A percentile compares a stretch with the other conserved stretches of the same genome.
phyloP scores from a whole-genome alignment of 2,888 invertebrate genomes.

The Acleris literana region DNA sequence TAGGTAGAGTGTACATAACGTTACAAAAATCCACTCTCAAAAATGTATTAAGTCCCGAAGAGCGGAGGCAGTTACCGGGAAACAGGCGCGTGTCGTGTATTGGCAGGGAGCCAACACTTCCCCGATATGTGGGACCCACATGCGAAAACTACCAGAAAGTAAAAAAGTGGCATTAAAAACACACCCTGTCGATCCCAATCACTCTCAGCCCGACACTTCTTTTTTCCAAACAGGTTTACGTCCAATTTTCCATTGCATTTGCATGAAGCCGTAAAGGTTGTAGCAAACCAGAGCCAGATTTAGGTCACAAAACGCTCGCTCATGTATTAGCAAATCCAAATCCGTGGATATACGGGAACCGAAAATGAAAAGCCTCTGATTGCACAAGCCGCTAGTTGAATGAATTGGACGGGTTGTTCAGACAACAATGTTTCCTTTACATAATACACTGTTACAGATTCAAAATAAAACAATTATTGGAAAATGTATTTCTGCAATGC shows the following conservation, averaged over 20 bases:
- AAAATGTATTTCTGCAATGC: too few species aligned
- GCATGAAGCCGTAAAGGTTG: slow-evolving; percentile 6
- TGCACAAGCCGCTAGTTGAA: slow-evolving; percentile 23
- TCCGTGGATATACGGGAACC: slow-evolving; percentile 11
- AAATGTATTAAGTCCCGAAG: slow-evolving; percentile 24
- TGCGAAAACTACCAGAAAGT: slow-evolving; percentile 29
- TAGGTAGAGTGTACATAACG: slow-evolving; percentile 13
- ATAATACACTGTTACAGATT: not conserved
- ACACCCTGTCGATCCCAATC: slow-evolving; percentile 35
- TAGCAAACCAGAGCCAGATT: not conserved
- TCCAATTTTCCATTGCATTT: slow-evolving; percentile 15
- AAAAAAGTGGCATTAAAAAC: slow-evolving; percentile 33
- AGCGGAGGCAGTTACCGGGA: slow-evolving; percentile 31
- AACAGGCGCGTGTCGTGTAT: slow-evolving; percentile 24
- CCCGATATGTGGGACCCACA: slow-evolving; percentile 32
- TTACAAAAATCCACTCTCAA: slow-evolving; percentile 18
- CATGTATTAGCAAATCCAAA: slow-evolving; percentile 18
- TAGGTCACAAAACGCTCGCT: not conserved
- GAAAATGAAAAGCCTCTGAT: slow-evolving; percentile 18
- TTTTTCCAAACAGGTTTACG: slow-evolving; percentile 26
- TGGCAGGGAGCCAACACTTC: slow-evolving; percentile 29
- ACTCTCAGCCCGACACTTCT: slow-evolving; percentile 27
- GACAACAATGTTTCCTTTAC: slow-evolving; percentile 1
- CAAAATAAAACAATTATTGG: not conserved
- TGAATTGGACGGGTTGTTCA: slow-evolving; percentile 14